These are phyloP conservation scores for Eupeodes latifasciatus DNA, from an alignment of 2,888 invertebrate genomes.

Conservation along the genomic window DNA sequence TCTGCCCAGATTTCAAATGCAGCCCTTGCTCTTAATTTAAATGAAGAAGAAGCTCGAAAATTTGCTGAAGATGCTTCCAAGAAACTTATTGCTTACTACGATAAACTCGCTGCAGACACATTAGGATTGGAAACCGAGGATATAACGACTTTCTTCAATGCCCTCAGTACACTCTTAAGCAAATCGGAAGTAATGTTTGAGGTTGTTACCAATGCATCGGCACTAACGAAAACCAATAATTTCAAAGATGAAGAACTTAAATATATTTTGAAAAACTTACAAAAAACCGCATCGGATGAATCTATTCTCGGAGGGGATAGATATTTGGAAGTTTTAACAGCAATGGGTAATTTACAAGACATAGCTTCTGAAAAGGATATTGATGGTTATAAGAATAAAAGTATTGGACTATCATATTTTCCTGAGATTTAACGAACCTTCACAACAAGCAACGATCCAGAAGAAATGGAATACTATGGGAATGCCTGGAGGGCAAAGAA, in stretches of 20 bases:
- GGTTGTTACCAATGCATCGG: neutral
- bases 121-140: neutral
- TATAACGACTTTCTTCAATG: neutral
- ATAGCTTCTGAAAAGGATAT: slow-evolving; percentile 21
- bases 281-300: neutral
- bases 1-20: slow-evolving; percentile 24
- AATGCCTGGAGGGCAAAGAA: slow-evolving; percentile 69
- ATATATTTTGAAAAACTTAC: neutral
- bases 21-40: neutral
- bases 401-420: slow-evolving; percentile 78
- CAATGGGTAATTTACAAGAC: neutral
- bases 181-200: neutral
- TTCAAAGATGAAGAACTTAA: slow-evolving; percentile 3
- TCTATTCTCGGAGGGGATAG: neutral
- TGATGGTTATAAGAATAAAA: neutral
- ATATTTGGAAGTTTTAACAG: neutral
- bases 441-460: slow-evolving; percentile 46
- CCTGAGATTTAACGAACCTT: slow-evolving; percentile 77
- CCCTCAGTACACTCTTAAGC: neutral
- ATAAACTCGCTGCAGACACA: neutral
- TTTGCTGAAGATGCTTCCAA: slow-evolving; percentile 5
- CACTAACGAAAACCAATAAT: neutral
- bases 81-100: neutral
- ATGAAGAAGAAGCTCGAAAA: slow-evolving; percentile 27
- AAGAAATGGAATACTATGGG: slow-evolving; percentile 61